Base-by-base conservation (phyloP, 2,888 invertebrate genomes). In the Epicampocera succincta region DNA sequence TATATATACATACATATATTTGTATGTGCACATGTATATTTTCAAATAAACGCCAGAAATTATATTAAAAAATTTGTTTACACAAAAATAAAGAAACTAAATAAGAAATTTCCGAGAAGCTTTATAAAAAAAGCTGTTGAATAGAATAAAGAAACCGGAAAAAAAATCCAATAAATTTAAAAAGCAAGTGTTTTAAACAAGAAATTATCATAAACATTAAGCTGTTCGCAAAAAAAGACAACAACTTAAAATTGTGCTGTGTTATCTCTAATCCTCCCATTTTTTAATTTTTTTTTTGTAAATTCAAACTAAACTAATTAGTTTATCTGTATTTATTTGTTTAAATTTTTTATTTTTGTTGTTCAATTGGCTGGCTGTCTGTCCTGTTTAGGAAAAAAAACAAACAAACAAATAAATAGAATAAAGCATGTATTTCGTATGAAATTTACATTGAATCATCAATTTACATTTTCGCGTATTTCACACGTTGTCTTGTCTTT, bases 361-460 rank as follows among this genome's bases (percentile, higher is more conserved):
- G 38, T 38, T 60, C 17, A 48, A 52, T 44, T 42, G 1, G 15
- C 13, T 21, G 15, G 12, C 21, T 13, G 12, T 19, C 13, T 8
- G 33, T 15, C 19, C 13, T 8, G 6, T 33, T 33, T 9, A 33
- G 8, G 3, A 33, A 66, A 33, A 60, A 40, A n/a, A 50, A 48
- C n/a, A 1, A 40, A 60, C 12, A 54, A 25, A 21, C 13, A 54
- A 46, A 12, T 21, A 25, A 68, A 21, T 8, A 17, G 11, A 17
- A 61, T n/a, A 63, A 69, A 68, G 46, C 63, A 50, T 58, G 69
- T 50, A 54, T 82, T 82, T 79, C 78, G 29, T 74, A 61, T 61
- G 74, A 79, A 82, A 75, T 82, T 82, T 66, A 56, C 65, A 82
- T 66, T 71, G 66, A 82, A 79, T 82, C 82, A 82, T 75, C 66